Evolutionary conservation across 2,113 vertebrate species (phyloP).

Genomic region (Scortum barcoo): DNA sequence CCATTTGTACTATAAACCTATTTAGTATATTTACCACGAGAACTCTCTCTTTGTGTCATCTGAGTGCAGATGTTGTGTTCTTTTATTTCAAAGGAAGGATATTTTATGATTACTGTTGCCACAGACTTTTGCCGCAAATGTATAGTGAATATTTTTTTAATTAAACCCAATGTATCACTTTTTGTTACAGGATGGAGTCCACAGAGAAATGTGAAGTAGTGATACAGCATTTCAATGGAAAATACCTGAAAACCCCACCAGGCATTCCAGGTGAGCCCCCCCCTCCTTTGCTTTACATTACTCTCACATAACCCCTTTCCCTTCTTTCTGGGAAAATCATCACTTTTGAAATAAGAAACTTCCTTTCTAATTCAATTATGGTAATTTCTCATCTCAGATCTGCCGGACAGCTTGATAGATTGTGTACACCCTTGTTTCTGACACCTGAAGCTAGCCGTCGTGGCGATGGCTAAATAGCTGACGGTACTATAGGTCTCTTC

Average conservation of each 20-base stretch:
- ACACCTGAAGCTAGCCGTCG: constrained; percentile 63
- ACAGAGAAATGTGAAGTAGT: constrained; percentile 84
- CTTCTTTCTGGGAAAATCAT: constrained; percentile 43
- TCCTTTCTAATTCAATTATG: constrained; percentile 68
- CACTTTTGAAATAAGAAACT: constrained; percentile 39
- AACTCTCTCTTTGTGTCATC: background rate
- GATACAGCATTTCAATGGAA: constrained; percentile 84
- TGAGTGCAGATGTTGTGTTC: background rate
- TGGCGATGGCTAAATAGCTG: constrained; percentile 49
- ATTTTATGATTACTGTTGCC: background rate
- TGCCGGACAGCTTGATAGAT: constrained; percentile 65
- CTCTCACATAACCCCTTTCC: constrained; percentile 10
- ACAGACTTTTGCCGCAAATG: background rate
- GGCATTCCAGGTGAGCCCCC: constrained; percentile 81
- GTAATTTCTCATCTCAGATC: constrained; percentile 62
- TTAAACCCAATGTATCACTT: background rate
- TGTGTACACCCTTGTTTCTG: constrained; percentile 63
- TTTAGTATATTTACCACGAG: background rate
- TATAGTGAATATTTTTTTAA: background rate
- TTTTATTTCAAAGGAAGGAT: background rate
- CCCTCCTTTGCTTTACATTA: constrained; percentile 33
- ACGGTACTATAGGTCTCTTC: constrained; percentile 42
- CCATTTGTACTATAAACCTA: background rate
- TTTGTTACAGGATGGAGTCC: constrained; percentile 80
- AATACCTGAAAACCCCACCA: constrained; percentile 84